Evolutionary conservation across 1,140 invertebrate genomes (phyloP), one percentile per base, ranked within the genome.

Genomic region (Bombus balteatus): DNA sequence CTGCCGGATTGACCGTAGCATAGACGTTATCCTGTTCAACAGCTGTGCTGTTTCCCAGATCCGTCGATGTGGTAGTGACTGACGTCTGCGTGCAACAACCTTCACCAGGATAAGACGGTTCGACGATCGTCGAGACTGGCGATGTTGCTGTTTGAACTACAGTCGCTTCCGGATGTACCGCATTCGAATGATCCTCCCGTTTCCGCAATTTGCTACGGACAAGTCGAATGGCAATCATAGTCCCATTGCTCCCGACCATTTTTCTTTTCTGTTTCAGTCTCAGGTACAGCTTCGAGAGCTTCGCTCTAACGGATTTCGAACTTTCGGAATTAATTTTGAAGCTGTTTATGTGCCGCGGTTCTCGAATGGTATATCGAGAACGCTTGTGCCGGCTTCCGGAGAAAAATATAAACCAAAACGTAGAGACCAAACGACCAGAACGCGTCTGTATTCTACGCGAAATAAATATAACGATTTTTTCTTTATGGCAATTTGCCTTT

Each of bases 121-220:
- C 72, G 62, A 89, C 87, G 57, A 89, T 87, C 62, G 89, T 89
- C 34, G 85, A 83, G 18, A 83, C 77, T 66, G 87, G 87, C 74
- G 89, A 76, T 25, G 94, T 95, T 47, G 96, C 95, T 39, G 96
- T 96, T 92, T 97, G 96, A 77, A 97, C 96, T 22, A 96, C 95
- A 71, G 96, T 96, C 65, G 93, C 88, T 91, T 97, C 96, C n/a
- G 96, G 96, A 89, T 97, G 96, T 78, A 96, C 96, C 82, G 96
- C 95, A 90, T 96, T 96, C 85, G 83, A 96, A 93, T 97, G 96
- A 91, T 98, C 97, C 95, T 98, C 97, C 84, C 97, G 96, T 95
- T 98, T 98, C 91, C 97, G 96, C 95, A 98, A 96, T 95, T 98
- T 98, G 95, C 97, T 98, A 96, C 97, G 97, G 95, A 98, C 97